Conservation (phyloP, 1,140 invertebrate genomes). For the Apolygus lucorum region DNA sequence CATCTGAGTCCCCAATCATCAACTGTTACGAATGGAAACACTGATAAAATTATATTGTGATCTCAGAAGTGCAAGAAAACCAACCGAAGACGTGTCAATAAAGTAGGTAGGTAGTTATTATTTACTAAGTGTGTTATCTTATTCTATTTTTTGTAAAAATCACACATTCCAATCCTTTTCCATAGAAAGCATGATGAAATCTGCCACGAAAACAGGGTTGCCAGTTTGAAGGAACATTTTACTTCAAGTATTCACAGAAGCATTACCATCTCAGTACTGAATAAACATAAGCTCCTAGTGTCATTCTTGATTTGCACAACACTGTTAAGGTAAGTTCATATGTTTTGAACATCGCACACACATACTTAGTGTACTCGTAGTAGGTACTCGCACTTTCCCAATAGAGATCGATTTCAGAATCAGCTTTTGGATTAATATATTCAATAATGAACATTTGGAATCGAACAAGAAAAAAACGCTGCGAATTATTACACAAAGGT, state of each 20-base stretch:
- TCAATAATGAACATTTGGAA: no score
- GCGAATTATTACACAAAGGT: no score
- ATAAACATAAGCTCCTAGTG: not conserved
- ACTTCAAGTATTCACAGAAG: not conserved
- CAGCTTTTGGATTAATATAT: no score
- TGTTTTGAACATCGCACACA: not conserved
- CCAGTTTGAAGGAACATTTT: not conserved
- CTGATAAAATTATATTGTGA: not conserved
- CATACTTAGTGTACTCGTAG: not conserved
- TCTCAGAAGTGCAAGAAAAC: not conserved
- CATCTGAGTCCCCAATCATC: not conserved
- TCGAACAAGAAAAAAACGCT: no score
- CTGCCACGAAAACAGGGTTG: not conserved
- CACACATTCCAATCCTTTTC: not conserved
- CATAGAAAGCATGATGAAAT: not conserved
- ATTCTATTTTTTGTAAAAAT: not conserved
- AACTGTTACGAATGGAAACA: not conserved
- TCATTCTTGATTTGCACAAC: not conserved
- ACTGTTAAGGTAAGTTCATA: not conserved
- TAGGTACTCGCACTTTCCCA: not conserved
- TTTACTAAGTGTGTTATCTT: not conserved
- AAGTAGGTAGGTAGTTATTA: not conserved
- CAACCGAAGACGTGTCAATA: not conserved
- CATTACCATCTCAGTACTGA: not conserved
- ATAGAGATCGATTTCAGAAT: not conserved